phyloP scores from a whole-genome alignment of 2,113 vertebrate genomes.

The Erinaceus europaeus region DNA sequence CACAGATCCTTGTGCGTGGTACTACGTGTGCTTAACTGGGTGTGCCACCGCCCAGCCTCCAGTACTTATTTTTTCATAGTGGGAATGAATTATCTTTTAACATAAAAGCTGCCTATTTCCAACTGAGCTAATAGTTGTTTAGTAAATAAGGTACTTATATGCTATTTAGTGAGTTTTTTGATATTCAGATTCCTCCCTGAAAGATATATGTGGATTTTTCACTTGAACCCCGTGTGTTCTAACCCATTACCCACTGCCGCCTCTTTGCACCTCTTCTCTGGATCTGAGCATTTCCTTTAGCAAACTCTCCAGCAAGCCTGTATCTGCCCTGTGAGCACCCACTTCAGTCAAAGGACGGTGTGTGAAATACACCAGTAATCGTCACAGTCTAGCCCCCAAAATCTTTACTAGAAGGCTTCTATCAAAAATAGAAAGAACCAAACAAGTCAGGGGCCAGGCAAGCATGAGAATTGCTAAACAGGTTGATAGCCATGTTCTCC shows the following conservation, averaged over 20 bases:
- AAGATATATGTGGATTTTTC: background rate
- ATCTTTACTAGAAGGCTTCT: background rate
- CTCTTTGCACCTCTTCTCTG: background rate
- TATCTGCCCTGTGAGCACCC: background rate
- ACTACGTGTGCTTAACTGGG: too few relatives aligned
- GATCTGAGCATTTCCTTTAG: background rate
- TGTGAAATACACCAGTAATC: background rate
- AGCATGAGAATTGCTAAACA: background rate
- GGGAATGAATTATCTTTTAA: too few relatives aligned
- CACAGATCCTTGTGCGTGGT: too few relatives aligned
- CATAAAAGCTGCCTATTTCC: too few relatives aligned
- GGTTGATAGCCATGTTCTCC: background rate
- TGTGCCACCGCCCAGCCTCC: too few relatives aligned
- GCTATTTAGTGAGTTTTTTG: background rate
- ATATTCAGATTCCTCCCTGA: background rate
- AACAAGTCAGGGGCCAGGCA: background rate
- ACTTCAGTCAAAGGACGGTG: background rate
- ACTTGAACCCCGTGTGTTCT: background rate
- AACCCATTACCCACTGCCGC: background rate
- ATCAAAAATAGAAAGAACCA: background rate
- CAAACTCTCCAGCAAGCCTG: background rate
- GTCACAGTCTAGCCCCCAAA: background rate
- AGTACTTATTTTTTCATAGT: too few relatives aligned
- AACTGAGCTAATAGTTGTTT: too few relatives aligned
- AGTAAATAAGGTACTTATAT: too few relatives aligned